phyloP scores from a whole-genome alignment of 2,888 invertebrate genomes.

The Tromatobia lineatoria region DNA sequence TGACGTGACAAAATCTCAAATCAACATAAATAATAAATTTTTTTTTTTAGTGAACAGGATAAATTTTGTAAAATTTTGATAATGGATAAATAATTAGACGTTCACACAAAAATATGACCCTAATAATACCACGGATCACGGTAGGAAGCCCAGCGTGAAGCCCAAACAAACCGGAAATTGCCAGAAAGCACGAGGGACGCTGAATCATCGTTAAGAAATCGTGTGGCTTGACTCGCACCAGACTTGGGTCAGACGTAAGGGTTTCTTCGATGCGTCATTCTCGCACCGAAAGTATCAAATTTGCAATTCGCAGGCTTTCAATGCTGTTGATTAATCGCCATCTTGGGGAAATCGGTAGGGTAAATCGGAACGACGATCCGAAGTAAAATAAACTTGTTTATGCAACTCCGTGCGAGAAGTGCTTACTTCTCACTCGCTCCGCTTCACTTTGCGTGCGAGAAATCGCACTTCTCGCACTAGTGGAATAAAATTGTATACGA shows the following conservation, averaged over 20 bases:
- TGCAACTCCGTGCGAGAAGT: too few relatives aligned
- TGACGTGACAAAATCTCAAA: too few relatives aligned
- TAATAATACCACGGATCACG: constrained; percentile 9
- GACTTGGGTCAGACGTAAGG: constrained; percentile 35
- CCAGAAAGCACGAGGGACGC: constrained; percentile 34
- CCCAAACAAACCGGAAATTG: constrained; percentile 61
- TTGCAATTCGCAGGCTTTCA: constrained; percentile 11
- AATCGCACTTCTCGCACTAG: too few relatives aligned
- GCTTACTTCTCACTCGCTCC: too few relatives aligned
- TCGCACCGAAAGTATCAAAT: constrained; percentile 42
- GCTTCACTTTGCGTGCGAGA: too few relatives aligned
- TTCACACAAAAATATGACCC: constrained; percentile 30
- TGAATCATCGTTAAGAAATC: constrained; percentile 59
- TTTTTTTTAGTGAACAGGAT: too few relatives aligned
- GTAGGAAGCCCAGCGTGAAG: constrained; percentile 56
- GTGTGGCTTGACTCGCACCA: constrained; percentile 33
- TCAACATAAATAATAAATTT: too few relatives aligned
- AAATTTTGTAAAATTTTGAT: too few relatives aligned
- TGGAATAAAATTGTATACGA: too few relatives aligned
- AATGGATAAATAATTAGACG: constrained; percentile 36
- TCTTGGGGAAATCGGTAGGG: too few relatives aligned
- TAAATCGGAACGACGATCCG: too few relatives aligned
- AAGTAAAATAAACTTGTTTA: too few relatives aligned
- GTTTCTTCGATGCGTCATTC: constrained; percentile 61
- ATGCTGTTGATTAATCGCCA: constrained; percentile 26